Evolutionary conservation across 2,797 vertebrate species (phyloP), one percentile per base, ranked within the genome.

Genomic region (Alca torda): DNA sequence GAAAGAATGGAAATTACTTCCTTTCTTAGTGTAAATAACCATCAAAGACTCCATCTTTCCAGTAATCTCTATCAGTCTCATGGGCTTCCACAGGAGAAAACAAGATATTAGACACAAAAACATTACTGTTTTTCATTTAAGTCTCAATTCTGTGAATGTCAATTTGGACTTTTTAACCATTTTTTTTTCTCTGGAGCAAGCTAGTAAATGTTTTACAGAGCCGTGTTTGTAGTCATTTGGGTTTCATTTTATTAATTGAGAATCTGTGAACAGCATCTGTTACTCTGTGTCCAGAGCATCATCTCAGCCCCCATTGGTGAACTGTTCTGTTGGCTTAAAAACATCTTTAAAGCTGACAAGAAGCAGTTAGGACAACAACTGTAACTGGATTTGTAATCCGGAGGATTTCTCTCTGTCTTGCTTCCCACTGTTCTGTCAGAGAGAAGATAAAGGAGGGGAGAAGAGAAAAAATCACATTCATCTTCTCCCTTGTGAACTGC

Each of bases 211-310:
- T 83, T 93, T 92, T 64, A 43, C 59, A 64, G 59, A 80, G 69
- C 45, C 2, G 0, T 64, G 24, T 84, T 76, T 70, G 45, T 56
- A 60, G 64, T 46, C 48, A 39, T 84, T 87, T 89, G 83, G 51
- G 46, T 14, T 90, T 95, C 87, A 67, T 72, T 96, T 85, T 89
- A 72, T 89, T 82, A 82, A 79, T 35, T 82, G 65, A 72, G 48
- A 85, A 56, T 85, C 86, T 85, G 64, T 72, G 68, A 68, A 74
- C 60, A 85, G 41, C 86, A 91, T 92, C 93, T 96, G 77, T 84
- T 94, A 30, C 90, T 79, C 80, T 65, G 41, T 80, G 90, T 84
- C 88, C 78, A 11, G 64, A 60, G 75, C 18, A 45, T n/a, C 53
- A 61, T 56, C 67, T 77, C 84, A 83, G 37, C 68, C 64, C 26